Conservation (phyloP, 2,113 vertebrate genomes). For the Solenodon paradoxus region DNA sequence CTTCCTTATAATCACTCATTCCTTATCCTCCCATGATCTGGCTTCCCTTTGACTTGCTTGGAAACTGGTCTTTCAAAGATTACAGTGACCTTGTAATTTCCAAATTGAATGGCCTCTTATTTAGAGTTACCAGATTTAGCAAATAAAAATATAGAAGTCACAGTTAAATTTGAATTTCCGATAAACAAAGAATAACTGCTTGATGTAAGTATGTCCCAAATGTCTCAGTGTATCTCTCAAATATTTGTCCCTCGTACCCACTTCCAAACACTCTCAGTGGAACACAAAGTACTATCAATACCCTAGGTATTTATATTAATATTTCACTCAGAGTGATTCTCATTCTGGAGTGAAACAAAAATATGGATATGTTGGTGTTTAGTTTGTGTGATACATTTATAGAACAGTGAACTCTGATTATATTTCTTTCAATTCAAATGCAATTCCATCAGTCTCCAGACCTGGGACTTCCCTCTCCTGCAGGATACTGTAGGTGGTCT, state of each 20-base stretch:
- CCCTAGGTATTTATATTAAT: background rate
- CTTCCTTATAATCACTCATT: background rate
- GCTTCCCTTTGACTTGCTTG: background rate
- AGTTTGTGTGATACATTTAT: slow-evolving; percentile 12
- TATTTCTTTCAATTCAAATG: slow-evolving; percentile 18
- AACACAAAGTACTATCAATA: background rate
- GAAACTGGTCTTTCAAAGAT: slow-evolving; percentile 37
- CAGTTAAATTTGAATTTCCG: slow-evolving; percentile 13
- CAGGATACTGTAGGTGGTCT: background rate
- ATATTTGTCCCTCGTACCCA: background rate
- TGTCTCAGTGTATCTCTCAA: background rate
- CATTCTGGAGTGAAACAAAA: background rate
- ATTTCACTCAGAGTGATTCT: background rate
- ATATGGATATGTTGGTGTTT: background rate
- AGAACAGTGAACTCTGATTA: background rate
- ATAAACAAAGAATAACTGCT: slow-evolving; percentile 19
- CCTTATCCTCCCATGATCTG: background rate
- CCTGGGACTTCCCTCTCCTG: background rate
- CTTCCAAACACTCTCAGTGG: background rate
- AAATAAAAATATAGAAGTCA: slow-evolving; percentile 22
- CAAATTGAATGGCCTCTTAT: background rate
- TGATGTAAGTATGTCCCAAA: background rate
- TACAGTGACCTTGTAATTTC: slow-evolving; percentile 27
- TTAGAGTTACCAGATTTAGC: slow-evolving; percentile 30
- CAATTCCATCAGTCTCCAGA: background rate